A percentile compares a stretch with the other conserved stretches of the same genome.
phyloP scores from a whole-genome alignment of 2,888 invertebrate species.

The Sphaerophoria taeniata region DNA sequence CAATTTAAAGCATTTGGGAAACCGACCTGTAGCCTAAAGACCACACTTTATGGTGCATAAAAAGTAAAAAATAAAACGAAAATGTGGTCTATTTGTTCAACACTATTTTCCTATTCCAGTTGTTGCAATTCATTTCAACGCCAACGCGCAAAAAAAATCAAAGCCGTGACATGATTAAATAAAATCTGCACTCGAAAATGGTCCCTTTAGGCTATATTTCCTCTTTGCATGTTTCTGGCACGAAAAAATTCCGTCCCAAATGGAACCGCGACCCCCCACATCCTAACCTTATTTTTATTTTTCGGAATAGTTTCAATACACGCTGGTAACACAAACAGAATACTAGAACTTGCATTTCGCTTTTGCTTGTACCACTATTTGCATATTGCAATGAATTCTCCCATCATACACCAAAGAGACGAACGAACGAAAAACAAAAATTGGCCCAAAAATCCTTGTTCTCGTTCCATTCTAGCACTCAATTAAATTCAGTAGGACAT shows the following conservation, averaged over 20 bases:
- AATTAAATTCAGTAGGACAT: conserved; percentile 64
- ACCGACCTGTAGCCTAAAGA: too few species aligned
- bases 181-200: not conserved
- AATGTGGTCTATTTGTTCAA: not conserved
- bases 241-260: too few species aligned
- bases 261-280: not conserved
- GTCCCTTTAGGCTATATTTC: not conserved
- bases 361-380: conserved; percentile 50
- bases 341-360: conserved; percentile 25
- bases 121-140: not conserved
- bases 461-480: conserved; percentile 54
- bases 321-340: conserved; percentile 39
- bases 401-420: conserved; percentile 4
- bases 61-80: too few species aligned
- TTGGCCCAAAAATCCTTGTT: conserved; percentile 38
- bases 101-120: not conserved
- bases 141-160: not conserved
- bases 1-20: too few species aligned
- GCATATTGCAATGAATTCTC: conserved; percentile 37
- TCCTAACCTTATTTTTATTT: conserved; percentile 51
- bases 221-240: too few species aligned
- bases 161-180: conserved; percentile 6
- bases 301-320: conserved; percentile 29
- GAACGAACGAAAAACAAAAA: conserved; percentile 1
- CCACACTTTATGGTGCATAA: too few species aligned